Conservation (phyloP, 2,113 vertebrate species). For the Sinocyclocheilus grahami region DNA sequence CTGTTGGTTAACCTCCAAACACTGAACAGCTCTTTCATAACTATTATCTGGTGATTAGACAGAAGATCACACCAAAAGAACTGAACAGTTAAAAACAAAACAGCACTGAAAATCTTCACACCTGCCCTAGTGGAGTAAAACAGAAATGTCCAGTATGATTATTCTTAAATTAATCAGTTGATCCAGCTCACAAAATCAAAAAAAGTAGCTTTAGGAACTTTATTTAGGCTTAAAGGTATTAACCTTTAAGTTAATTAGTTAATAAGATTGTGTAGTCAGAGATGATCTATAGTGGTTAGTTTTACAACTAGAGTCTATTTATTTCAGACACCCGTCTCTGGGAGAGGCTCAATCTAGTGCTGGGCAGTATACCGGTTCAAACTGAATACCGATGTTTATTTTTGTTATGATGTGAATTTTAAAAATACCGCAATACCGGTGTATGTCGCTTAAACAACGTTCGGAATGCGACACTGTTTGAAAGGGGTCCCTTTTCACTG, state of each 20-base stretch:
- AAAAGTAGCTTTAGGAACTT: not conserved
- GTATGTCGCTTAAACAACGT: too few species aligned
- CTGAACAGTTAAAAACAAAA: not conserved
- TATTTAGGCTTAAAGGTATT: not conserved
- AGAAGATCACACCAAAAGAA: not conserved
- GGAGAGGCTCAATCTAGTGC: not conserved
- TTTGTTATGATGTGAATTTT: too few species aligned
- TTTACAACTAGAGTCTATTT: not conserved
- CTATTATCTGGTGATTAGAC: not conserved
- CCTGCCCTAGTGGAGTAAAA: not conserved
- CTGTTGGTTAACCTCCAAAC: not conserved
- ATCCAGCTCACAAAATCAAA: not conserved
- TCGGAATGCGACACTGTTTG: too few species aligned
- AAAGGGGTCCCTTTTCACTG: too few species aligned
- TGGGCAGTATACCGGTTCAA: too few species aligned
- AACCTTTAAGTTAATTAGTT: not conserved
- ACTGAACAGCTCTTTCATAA: not conserved
- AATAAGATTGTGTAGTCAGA: not conserved
- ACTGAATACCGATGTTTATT: too few species aligned
- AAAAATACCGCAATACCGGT: too few species aligned
- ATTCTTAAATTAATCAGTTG: not conserved
- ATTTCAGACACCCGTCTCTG: not conserved
- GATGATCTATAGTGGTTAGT: not conserved
- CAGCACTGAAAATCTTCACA: not conserved
- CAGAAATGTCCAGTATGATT: not conserved